These are phyloP conservation scores for Zaprionus kolodkinae DNA, from an alignment of 1,140 invertebrate species.

Conservation along the genomic window DNA sequence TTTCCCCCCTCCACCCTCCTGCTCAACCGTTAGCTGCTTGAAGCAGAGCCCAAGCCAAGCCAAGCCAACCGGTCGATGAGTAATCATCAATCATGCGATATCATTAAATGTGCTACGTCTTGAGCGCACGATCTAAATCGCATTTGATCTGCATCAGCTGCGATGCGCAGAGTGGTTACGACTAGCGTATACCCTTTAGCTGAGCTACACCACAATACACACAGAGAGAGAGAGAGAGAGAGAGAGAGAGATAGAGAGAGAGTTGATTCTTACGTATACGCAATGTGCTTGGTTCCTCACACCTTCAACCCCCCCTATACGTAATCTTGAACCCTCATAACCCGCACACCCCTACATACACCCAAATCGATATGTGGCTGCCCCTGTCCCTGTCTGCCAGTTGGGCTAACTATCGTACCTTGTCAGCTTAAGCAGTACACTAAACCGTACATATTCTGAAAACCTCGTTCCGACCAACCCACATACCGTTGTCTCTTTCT, in stretches of 20 bases:
- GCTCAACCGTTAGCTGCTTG: constrained; percentile 22
- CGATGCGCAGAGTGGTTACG: not conserved
- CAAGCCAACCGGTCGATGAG: constrained; percentile 72
- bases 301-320: too few species aligned
- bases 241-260: too few species aligned
- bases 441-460: not conserved
- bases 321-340: too few species aligned
- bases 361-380: not conserved
- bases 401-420: too few species aligned
- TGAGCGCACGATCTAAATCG: constrained; percentile 59
- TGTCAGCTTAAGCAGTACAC: not conserved
- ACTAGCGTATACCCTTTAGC: constrained; percentile 1
- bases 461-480: not conserved
- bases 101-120: constrained; percentile 73
- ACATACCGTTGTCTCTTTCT: not conserved
- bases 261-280: not conserved
- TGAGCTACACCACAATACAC: not conserved
- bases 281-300: too few species aligned
- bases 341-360: too few species aligned
- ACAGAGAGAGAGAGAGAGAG: not conserved
- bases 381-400: not conserved
- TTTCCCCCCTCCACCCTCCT: not conserved
- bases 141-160: constrained; percentile 38
- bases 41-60: too few species aligned
- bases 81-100: constrained; percentile 78